Evolutionary conservation across 2,113 vertebrate species (phyloP).

Genomic region (Centropus unirufus): DNA sequence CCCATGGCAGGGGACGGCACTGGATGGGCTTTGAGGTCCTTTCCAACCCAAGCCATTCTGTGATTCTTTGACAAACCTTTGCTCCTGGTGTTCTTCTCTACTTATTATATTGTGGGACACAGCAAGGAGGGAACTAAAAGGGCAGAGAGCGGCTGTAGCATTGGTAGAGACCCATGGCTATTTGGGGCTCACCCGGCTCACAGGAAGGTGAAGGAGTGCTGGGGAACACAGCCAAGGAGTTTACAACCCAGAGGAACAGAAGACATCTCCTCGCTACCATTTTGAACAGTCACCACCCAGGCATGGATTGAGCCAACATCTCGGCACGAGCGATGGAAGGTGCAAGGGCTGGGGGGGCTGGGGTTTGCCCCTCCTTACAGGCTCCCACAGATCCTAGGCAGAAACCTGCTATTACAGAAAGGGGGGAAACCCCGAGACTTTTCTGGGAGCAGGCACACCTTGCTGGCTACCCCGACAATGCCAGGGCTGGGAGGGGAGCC

Average conservation of each 20-base stretch:
- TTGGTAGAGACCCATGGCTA: neutral
- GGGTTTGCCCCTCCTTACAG: accelerated
- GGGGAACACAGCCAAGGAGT: neutral
- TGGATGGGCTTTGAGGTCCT: too few relatives aligned
- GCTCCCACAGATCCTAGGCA: neutral
- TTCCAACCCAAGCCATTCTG: too few relatives aligned
- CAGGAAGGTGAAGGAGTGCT: accelerated
- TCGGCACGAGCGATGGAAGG: accelerated
- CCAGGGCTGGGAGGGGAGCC: neutral
- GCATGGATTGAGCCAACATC: accelerated
- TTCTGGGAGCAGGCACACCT: accelerated
- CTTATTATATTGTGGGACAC: accelerated
- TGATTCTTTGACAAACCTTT: accelerated
- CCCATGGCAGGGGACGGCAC: too few relatives aligned
- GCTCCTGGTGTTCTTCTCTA: neutral
- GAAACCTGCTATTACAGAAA: neutral
- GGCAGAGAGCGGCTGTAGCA: neutral
- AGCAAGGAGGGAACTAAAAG: neutral
- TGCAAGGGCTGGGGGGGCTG: neutral
- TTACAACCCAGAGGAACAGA: neutral
- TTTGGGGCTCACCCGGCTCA: neutral
- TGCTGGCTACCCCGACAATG: neutral
- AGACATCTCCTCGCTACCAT: neutral
- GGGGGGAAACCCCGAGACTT: neutral
- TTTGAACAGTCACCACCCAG: too few relatives aligned